phyloP scores from a whole-genome alignment of 2,888 invertebrate species.

The Ochropleura leucogaster region DNA sequence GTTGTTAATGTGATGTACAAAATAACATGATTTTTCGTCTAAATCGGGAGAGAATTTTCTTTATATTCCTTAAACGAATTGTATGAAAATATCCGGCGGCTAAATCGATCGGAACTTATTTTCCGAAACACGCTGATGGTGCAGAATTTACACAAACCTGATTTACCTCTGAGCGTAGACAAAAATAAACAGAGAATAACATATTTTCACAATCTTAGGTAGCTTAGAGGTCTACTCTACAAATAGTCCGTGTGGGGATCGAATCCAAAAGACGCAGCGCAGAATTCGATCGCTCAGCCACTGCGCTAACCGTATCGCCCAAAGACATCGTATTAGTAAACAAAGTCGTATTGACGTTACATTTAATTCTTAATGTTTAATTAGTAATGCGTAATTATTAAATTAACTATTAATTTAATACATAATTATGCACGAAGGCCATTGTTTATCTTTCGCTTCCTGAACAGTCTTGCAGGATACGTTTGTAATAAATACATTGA shows the following conservation, averaged over 20 bases:
- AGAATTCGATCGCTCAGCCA: too few species aligned
- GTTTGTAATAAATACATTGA: conserved; percentile 12
- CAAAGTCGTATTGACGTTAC: too few species aligned
- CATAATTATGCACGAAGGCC: conserved; percentile 18
- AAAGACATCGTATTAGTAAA: too few species aligned
- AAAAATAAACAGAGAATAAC: not conserved
- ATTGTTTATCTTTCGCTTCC: conserved; percentile 41
- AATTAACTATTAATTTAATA: conserved; percentile 14
- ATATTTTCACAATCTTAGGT: not conserved
- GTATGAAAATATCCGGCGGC: conserved; percentile 2
- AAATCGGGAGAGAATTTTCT: not conserved
- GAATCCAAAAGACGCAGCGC: too few species aligned
- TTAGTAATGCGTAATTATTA: conserved; percentile 4
- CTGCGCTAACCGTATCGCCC: too few species aligned
- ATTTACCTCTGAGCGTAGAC: not conserved
- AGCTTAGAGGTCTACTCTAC: not conserved
- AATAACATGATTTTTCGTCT: conserved; percentile 7
- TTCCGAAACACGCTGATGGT: not conserved
- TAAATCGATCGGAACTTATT: not conserved
- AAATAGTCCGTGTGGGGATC: too few species aligned
- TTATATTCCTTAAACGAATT: not conserved
- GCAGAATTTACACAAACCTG: not conserved
- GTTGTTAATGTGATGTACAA: conserved; percentile 25
- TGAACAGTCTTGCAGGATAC: conserved; percentile 37
- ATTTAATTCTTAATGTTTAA: not conserved